These are phyloP conservation scores for Ormyrus labotus DNA, from an alignment of 2,888 invertebrate species.

Conservation along the genomic window DNA sequence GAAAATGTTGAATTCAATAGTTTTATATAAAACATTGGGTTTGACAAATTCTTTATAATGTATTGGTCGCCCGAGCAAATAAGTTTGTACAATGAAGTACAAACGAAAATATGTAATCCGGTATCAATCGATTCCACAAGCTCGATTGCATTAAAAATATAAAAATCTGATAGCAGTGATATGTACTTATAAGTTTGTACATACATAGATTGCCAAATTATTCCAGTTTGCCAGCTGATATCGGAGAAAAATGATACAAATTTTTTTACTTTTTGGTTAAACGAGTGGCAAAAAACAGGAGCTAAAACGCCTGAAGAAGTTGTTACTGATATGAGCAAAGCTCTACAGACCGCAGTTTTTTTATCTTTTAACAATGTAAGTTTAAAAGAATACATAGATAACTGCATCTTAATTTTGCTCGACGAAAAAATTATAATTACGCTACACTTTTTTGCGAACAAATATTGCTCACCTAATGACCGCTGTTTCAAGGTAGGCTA, in stretches of 20 bases:
- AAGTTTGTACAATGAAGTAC: background rate
- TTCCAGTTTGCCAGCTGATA: background rate
- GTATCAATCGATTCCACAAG: no score
- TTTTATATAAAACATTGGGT: background rate
- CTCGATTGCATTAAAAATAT: no score
- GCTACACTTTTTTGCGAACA: background rate
- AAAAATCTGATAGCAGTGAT: background rate
- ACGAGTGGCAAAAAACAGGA: background rate
- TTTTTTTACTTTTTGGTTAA: no score
- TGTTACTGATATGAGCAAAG: background rate
- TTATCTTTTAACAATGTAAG: background rate
- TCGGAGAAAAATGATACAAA: no score
- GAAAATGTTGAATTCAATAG: background rate
- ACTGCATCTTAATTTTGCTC: background rate
- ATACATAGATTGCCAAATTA: background rate
- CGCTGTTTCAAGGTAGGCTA: background rate
- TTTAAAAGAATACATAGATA: background rate
- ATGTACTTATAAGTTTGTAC: background rate
- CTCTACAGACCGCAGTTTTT: background rate
- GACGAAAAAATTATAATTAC: background rate
- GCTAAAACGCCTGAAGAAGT: background rate
- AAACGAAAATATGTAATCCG: no score
- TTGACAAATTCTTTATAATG: background rate
- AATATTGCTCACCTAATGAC: background rate
- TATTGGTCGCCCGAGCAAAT: conserved; percentile 12